Percentiles rank a stretch among this genome's conserved stretches.
Conservation (phyloP, 2,888 invertebrate species). For the Agrochola lota region DNA sequence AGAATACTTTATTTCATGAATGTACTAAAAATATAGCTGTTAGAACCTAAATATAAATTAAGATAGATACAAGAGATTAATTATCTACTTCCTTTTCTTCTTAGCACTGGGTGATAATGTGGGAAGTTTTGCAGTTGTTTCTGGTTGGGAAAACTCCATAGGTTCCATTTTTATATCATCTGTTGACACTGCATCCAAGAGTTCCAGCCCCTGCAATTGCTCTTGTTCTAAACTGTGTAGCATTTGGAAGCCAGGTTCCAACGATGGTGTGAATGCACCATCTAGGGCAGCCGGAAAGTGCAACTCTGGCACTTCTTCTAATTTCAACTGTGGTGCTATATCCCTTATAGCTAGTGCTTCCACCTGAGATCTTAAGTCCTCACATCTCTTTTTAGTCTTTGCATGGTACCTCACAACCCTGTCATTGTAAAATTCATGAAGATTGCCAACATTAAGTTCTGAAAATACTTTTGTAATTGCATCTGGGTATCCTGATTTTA, state of each 20-base stretch:
- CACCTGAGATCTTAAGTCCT: conserved; percentile 77
- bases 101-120: conserved; percentile 84
- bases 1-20: conserved; percentile 11
- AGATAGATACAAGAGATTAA: background rate
- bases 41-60: conserved; percentile 23
- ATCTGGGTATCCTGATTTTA: conserved; percentile 86
- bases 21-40: background rate
- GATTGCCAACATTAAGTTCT: conserved; percentile 84
- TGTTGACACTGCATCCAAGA: conserved; percentile 81
- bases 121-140: conserved; percentile 78
- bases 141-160: conserved; percentile 84
- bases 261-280: conserved; percentile 89
- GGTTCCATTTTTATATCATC: conserved; percentile 87
- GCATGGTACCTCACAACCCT: conserved; percentile 83
- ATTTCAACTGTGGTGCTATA: conserved; percentile 82
- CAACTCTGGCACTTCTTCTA: conserved; percentile 89
- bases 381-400: conserved; percentile 81
- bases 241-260: conserved; percentile 92
- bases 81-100: conserved; percentile 85
- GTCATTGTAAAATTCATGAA: conserved; percentile 86
- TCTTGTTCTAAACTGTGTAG: conserved; percentile 92
- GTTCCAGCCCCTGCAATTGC: conserved; percentile 85
- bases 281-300: conserved; percentile 89
- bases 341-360: conserved; percentile 82
- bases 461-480: conserved; percentile 86